A percentile compares a stretch with the other conserved stretches of the same genome.
Conservation (phyloP, 2,888 invertebrate genomes). For the Drosophila fulvimacula region DNA sequence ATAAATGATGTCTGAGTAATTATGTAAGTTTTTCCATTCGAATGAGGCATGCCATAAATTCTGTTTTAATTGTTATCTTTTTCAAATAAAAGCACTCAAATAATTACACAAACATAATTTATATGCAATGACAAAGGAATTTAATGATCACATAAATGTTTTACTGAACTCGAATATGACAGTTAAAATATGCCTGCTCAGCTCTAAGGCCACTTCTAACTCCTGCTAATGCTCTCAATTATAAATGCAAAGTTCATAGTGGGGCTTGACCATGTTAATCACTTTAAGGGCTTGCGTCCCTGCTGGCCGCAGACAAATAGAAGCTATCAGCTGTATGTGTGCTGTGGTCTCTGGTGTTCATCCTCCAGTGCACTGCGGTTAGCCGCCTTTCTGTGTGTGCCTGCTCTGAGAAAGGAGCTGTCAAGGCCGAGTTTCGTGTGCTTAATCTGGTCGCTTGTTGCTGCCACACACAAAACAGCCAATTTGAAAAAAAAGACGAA, state of each 20-base stretch:
- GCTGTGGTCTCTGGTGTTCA: constrained; percentile 39
- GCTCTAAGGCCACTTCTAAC: neutral
- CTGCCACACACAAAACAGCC: constrained; percentile 53
- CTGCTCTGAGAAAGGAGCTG: neutral
- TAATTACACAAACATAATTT: constrained; percentile 1
- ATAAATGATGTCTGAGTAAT: constrained; percentile 2
- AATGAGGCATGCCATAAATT: constrained; percentile 5
- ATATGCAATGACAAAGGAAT: neutral
- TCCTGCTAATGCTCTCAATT: neutral
- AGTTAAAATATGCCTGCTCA: neutral
- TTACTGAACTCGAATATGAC: neutral
- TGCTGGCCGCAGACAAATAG: constrained; percentile 37
- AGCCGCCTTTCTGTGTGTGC: constrained; percentile 6
- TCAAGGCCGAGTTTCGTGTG: constrained; percentile 37
- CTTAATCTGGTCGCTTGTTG: constrained; percentile 60
- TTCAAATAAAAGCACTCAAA: constrained; percentile 3
- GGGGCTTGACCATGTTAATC: constrained; percentile 34
- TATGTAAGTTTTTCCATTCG: neutral
- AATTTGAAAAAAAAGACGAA: constrained; percentile 45
- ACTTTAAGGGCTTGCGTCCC: constrained; percentile 23
- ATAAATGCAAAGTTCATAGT: constrained; percentile 4
- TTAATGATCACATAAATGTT: neutral
- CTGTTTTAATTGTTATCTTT: constrained; percentile 5
- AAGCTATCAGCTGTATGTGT: constrained; percentile 25
- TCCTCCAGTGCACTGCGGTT: constrained; percentile 40